A percentile compares a stretch with the other conserved stretches of the same genome.
These are phyloP conservation scores for Dryomyza anilis DNA, from an alignment of 2,888 invertebrate species.

Conservation along the genomic window DNA sequence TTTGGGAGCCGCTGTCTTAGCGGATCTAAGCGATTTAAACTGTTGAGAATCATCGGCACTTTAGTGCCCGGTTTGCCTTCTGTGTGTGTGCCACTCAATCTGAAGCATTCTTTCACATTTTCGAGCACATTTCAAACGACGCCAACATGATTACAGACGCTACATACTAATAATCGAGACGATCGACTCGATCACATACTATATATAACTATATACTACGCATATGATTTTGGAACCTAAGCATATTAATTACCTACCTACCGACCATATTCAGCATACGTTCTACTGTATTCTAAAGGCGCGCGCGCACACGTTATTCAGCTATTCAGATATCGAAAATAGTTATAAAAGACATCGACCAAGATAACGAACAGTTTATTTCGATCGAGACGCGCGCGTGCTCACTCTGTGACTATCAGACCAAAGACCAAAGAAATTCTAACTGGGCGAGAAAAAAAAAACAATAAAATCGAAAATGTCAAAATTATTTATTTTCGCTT, in stretches of 20 bases:
- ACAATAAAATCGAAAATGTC: background rate
- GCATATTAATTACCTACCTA: background rate
- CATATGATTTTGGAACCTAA: background rate
- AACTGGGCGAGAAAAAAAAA: too few relatives aligned
- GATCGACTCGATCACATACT: background rate
- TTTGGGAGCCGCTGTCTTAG: too few relatives aligned
- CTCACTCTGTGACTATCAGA: background rate
- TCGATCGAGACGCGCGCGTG: slow-evolving; percentile 14
- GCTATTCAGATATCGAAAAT: too few relatives aligned
- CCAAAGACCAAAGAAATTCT: background rate
- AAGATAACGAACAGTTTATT: slow-evolving; percentile 26
- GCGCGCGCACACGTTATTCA: too few relatives aligned
- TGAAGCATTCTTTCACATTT: background rate
- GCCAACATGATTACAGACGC: background rate
- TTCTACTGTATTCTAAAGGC: background rate
- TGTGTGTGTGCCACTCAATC: background rate
- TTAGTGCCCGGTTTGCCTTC: background rate
- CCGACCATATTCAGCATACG: background rate
- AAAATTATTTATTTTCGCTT: background rate
- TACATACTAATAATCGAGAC: background rate
- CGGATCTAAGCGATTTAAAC: too few relatives aligned
- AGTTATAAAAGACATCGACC: slow-evolving; percentile 30
- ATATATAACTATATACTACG: too few relatives aligned
- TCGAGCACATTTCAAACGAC: background rate
- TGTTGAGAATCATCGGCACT: too few relatives aligned